Evolutionary conservation across 2,888 invertebrate species (phyloP).

Genomic region (Leptopilina drosophilae): DNA sequence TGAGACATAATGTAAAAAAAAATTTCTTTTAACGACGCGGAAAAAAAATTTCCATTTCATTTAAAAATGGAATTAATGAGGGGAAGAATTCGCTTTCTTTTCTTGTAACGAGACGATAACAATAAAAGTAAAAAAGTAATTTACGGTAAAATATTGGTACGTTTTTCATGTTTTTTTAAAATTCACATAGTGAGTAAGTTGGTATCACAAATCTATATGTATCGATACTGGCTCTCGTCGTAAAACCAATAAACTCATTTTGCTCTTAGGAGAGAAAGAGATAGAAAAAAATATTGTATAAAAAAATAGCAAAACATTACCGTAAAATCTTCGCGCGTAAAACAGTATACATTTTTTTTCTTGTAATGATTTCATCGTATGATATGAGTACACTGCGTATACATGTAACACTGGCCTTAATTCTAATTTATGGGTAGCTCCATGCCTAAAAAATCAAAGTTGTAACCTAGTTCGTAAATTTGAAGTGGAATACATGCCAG

Average conservation of each 20-base stretch:
- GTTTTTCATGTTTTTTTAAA: conserved; percentile 45
- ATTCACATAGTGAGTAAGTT: conserved; percentile 54
- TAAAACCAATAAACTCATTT: conserved; percentile 42
- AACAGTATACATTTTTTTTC: conserved; percentile 42
- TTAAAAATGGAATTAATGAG: conserved; percentile 43
- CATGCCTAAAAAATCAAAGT: no score
- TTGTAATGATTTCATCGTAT: conserved; percentile 67
- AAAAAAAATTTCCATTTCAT: conserved; percentile 20
- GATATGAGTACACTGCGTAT: conserved; percentile 77
- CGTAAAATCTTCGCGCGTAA: conserved; percentile 55
- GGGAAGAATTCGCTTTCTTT: conserved; percentile 46
- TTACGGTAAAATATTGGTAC: conserved; percentile 55
- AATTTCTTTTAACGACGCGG: conserved; percentile 16
- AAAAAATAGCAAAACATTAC: conserved; percentile 56
- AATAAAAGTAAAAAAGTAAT: conserved; percentile 60
- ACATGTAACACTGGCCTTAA: conserved; percentile 77
- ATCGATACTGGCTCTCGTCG: conserved; percentile 62
- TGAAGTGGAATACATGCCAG: no score
- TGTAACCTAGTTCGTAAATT: no score
- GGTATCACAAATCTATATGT: conserved; percentile 59
- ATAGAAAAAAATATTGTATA: conserved; percentile 47
- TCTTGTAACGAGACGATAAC: conserved; percentile 57
- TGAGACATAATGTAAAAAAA: conserved; percentile 47
- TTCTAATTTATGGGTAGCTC: no score
- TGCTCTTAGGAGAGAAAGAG: conserved; percentile 53